These are phyloP conservation scores for Amphibalanus amphitrite DNA, from an alignment of 1,140 invertebrate species.

Conservation along the genomic window DNA sequence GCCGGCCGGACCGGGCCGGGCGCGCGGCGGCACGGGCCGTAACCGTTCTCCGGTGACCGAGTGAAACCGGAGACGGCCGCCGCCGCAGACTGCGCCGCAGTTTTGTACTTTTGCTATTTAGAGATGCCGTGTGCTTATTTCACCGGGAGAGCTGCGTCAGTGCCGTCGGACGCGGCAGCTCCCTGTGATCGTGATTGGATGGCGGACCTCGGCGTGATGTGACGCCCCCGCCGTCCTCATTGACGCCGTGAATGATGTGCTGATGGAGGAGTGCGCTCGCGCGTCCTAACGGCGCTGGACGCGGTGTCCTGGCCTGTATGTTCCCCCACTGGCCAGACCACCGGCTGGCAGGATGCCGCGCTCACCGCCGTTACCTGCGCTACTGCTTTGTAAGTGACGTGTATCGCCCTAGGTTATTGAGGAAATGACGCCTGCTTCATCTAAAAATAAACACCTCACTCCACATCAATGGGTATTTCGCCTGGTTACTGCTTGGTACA, in stretches of 20 bases:
- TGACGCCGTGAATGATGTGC: too few species aligned
- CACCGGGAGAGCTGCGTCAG: too few species aligned
- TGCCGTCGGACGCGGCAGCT: too few species aligned
- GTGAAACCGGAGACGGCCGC: too few species aligned
- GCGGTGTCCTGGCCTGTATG: neutral
- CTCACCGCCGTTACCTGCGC: neutral
- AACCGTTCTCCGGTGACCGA: too few species aligned
- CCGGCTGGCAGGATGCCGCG: too few species aligned
- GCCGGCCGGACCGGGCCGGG: too few species aligned
- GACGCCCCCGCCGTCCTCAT: neutral
- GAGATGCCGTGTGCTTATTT: neutral
- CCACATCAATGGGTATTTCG: neutral
- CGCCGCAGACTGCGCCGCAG: too few species aligned
- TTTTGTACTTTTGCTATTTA: constrained; percentile 1
- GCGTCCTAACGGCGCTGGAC: neutral
- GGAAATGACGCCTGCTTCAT: constrained; percentile 1
- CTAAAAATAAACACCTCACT: neutral
- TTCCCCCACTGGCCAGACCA: neutral
- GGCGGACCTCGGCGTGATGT: too few species aligned
- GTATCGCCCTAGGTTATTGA: neutral
- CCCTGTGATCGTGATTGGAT: too few species aligned
- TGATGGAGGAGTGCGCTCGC: neutral
- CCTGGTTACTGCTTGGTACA: too few species aligned
- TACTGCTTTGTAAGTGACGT: neutral
- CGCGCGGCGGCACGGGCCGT: too few species aligned